Conservation (phyloP, 2,797 vertebrate species). For the Poecile montanus region DNA sequence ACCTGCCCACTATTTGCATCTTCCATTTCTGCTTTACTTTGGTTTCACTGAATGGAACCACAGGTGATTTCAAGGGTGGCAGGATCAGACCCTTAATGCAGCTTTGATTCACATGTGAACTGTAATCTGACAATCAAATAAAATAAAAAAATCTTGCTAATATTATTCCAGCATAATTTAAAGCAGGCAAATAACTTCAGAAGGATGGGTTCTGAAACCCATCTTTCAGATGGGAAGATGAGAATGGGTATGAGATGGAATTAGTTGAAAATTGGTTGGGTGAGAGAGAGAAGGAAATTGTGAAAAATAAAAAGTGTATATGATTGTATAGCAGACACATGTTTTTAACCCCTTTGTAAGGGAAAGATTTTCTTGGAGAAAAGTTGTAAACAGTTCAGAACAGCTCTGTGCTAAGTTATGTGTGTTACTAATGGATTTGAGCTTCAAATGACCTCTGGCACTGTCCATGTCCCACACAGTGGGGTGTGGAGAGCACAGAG, state of each 20-base stretch:
- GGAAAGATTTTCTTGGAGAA: not conserved
- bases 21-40: not conserved
- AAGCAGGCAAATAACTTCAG: not conserved
- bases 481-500: not conserved
- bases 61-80: not conserved
- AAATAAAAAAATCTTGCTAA: not conserved
- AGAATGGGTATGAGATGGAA: not conserved
- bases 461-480: not conserved
- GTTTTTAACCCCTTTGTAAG: not conserved
- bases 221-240: not conserved
- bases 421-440: not conserved
- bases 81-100: not conserved
- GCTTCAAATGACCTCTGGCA: not conserved
- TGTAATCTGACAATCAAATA: not conserved
- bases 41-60: not conserved
- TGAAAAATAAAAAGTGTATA: not conserved
- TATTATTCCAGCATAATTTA: not conserved
- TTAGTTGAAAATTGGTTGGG: not conserved
- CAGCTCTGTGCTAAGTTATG: not conserved
- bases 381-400: not conserved
- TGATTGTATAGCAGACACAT: not conserved
- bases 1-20: not conserved
- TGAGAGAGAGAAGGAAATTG: not conserved
- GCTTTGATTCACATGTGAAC: not conserved
- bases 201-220: not conserved